Conservation (phyloP, 2,113 vertebrate genomes). For the Poecilia latipinna region DNA sequence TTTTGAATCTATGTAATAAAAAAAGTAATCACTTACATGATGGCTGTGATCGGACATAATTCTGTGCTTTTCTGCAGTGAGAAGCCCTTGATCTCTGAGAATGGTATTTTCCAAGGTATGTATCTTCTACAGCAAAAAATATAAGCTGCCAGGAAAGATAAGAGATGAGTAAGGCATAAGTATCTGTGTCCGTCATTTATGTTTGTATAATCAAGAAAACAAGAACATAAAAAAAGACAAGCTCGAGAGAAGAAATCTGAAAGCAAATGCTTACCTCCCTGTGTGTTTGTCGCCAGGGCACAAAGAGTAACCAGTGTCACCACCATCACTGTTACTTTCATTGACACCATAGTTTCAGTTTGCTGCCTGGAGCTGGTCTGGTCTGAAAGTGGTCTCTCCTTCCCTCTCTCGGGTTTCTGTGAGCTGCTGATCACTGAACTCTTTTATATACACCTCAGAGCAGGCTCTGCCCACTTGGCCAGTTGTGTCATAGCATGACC, state of each 20-base stretch:
- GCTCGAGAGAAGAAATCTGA: background rate
- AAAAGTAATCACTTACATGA: conserved; percentile 62
- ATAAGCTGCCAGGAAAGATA: conserved; percentile 19
- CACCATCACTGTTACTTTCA: conserved; percentile 28
- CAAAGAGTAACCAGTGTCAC: conserved; percentile 44
- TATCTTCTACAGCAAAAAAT: conserved; percentile 63
- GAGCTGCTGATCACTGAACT: background rate
- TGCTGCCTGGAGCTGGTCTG: conserved; percentile 24
- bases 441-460: conserved; percentile 30
- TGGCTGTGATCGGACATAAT: conserved; percentile 62
- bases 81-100: conserved; percentile 24
- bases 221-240: background rate
- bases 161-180: background rate
- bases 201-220: background rate
- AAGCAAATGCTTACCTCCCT: conserved; percentile 44
- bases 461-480: background rate
- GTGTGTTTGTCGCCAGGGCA: conserved; percentile 28
- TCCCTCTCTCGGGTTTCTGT: conserved; percentile 3
- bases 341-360: conserved; percentile 58
- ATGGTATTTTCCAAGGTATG: background rate
- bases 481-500: background rate
- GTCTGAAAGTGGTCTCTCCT: background rate
- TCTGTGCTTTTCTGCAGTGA: conserved; percentile 55
- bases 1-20: background rate
- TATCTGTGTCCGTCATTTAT: background rate